phyloP scores from a whole-genome alignment of 2,113 vertebrate species.

The Tricholaema leucomelas region DNA sequence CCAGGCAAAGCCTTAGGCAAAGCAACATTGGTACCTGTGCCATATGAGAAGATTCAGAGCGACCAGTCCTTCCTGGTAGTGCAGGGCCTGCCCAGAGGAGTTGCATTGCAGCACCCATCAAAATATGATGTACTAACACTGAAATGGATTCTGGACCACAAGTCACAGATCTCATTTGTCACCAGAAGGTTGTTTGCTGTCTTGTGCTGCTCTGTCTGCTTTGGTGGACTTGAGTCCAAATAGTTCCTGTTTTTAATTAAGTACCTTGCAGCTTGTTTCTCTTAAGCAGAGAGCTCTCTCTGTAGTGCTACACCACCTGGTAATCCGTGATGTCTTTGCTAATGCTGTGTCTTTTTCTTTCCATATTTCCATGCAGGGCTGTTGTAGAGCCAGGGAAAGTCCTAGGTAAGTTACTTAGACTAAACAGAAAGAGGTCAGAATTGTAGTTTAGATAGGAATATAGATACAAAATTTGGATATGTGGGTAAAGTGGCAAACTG shows the following conservation, averaged over 20 bases:
- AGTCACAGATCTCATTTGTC: slow-evolving; percentile 77
- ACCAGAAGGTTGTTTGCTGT: slow-evolving; percentile 77
- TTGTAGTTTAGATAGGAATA: background rate
- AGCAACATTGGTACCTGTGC: slow-evolving; percentile 75
- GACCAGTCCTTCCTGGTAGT: slow-evolving; percentile 75
- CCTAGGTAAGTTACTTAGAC: slow-evolving; percentile 66
- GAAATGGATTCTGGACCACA: slow-evolving; percentile 82
- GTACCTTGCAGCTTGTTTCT: background rate
- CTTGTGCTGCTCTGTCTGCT: background rate
- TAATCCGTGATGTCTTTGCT: background rate
- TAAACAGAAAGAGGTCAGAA: background rate
- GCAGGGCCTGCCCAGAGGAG: slow-evolving; percentile 78
- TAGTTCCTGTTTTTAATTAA: background rate
- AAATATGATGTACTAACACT: slow-evolving; percentile 73
- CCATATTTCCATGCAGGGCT: slow-evolving; percentile 66
- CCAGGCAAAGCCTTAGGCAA: slow-evolving; percentile 82
- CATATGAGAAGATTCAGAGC: slow-evolving; percentile 77
- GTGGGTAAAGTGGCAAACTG: background rate
- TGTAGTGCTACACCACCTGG: background rate
- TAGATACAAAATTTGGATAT: background rate
- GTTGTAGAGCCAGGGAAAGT: slow-evolving; percentile 73
- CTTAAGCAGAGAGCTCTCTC: background rate
- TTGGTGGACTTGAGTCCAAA: background rate
- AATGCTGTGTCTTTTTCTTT: background rate
- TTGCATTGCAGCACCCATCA: slow-evolving; percentile 74